phyloP scores from a whole-genome alignment of 2,113 vertebrate genomes.

The Heterocephalus glaber region DNA sequence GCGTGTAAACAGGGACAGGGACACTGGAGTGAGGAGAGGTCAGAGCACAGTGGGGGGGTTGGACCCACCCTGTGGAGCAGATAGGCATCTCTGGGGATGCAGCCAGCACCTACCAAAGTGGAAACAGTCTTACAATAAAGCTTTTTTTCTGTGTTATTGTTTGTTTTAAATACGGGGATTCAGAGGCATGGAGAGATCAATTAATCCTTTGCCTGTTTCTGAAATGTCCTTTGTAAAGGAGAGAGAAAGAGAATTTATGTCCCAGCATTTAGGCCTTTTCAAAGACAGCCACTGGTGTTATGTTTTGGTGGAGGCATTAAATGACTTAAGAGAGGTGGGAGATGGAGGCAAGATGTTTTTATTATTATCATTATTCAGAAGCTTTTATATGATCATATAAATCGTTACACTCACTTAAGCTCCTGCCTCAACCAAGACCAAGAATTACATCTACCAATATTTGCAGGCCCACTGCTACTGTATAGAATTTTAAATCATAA shows the following conservation, averaged over 20 bases:
- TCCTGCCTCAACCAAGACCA: slow-evolving; percentile 41
- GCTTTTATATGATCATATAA: slow-evolving; percentile 48
- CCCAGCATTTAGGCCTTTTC: slow-evolving; percentile 31
- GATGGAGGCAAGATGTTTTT: neutral
- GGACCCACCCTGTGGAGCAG: neutral
- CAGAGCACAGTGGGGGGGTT: neutral
- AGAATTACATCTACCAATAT: slow-evolving; percentile 53
- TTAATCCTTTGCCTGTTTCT: slow-evolving; percentile 46
- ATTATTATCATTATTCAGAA: slow-evolving; percentile 62
- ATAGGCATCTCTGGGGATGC: neutral
- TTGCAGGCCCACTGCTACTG: slow-evolving; percentile 26
- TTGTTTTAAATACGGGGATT: slow-evolving; percentile 27
- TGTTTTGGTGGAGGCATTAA: slow-evolving; percentile 39
- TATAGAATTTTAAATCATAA: slow-evolving; percentile 53
- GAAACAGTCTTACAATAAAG: neutral
- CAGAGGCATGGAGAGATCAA: neutral
- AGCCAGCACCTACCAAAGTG: neutral
- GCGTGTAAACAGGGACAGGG: neutral
- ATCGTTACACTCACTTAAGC: slow-evolving; percentile 55
- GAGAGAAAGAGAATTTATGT: slow-evolving; percentile 34
- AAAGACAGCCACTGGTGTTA: neutral
- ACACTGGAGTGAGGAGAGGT: accelerated
- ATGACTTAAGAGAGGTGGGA: slow-evolving; percentile 62
- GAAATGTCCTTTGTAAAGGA: neutral
- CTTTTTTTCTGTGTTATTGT: neutral